Percentiles rank a stretch among this genome's conserved stretches.
Evolutionary conservation across 2,888 invertebrate genomes (phyloP).

Genomic region (Xylota segnis): DNA sequence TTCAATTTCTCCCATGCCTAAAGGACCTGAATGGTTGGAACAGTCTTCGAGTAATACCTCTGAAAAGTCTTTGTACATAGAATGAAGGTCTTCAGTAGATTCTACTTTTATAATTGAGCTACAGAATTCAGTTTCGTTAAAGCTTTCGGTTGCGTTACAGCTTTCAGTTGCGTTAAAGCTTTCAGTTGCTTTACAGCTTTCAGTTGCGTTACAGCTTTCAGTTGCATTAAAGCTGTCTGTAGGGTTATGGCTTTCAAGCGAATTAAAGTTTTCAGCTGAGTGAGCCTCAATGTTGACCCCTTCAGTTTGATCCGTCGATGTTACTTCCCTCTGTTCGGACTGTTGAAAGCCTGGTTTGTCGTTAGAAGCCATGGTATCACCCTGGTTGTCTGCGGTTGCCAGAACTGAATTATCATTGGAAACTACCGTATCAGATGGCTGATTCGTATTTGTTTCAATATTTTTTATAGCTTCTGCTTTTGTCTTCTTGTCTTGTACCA

Average conservation of each 20-base stretch:
- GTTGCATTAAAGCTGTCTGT: no score
- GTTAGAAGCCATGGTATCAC: no score
- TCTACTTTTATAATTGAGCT: no score
- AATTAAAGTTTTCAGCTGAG: background rate
- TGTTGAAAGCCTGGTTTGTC: no score
- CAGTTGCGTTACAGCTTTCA: no score
- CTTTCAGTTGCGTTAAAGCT: no score
- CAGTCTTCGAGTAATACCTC: background rate
- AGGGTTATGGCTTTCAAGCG: no score
- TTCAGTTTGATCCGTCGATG: background rate
- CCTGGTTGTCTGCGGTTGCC: background rate
- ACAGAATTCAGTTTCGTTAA: no score
- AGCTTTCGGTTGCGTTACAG: no score
- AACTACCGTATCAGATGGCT: no score
- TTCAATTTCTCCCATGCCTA: background rate
- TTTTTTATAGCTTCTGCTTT: background rate
- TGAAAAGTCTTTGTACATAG: background rate
- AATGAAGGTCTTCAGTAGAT: no score
- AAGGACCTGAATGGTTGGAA: background rate
- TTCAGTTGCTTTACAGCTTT: no score
- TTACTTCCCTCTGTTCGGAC: background rate
- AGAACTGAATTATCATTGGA: background rate
- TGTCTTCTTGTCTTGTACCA: background rate
- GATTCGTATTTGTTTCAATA: background rate
- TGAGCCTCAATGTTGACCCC: background rate